Evolutionary conservation across 2,113 vertebrate species (phyloP).

Genomic region (Bujurquina vittata): DNA sequence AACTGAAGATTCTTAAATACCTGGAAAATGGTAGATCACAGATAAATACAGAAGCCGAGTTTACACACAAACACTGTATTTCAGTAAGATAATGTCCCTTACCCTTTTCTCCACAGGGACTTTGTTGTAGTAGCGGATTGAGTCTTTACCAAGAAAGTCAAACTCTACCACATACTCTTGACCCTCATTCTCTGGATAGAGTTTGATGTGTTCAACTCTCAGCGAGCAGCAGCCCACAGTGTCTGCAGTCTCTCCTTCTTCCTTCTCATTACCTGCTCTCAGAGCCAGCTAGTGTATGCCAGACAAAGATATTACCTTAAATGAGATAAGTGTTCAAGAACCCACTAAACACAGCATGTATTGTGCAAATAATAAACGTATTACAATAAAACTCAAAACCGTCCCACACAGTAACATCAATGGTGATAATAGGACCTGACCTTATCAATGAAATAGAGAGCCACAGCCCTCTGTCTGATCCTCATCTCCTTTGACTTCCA

Average conservation of each 20-base stretch:
- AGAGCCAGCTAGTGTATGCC: slow-evolving; percentile 87
- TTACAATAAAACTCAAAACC: slow-evolving; percentile 10
- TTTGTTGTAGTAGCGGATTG: slow-evolving; percentile 99
- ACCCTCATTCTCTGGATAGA: slow-evolving; percentile 91
- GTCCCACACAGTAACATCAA: neutral
- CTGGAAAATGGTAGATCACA: slow-evolving; percentile 65
- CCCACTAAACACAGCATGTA: neutral
- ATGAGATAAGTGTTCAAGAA: neutral
- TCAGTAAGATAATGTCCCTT: slow-evolving; percentile 45
- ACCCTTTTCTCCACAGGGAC: slow-evolving; percentile 98
- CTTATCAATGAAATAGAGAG: slow-evolving; percentile 98
- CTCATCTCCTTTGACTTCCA: slow-evolving; percentile 99
- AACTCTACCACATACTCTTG: slow-evolving; percentile 97
- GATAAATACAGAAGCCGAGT: neutral
- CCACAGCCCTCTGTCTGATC: slow-evolving; percentile 94
- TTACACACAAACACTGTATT: neutral
- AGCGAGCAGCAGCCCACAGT: slow-evolving; percentile 98
- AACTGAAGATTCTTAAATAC: slow-evolving; percentile 98
- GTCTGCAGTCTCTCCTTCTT: slow-evolving; percentile 97
- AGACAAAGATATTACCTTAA: slow-evolving; percentile 2
- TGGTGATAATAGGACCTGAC: slow-evolving; percentile 68
- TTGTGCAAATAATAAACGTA: neutral
- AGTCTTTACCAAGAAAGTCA: slow-evolving; percentile 97
- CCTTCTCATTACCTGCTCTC: slow-evolving; percentile 98
- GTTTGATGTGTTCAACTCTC: slow-evolving; percentile 93